Base-by-base conservation (phyloP, 2,888 invertebrate genomes). In the Dolichopus griseipennis region DNA sequence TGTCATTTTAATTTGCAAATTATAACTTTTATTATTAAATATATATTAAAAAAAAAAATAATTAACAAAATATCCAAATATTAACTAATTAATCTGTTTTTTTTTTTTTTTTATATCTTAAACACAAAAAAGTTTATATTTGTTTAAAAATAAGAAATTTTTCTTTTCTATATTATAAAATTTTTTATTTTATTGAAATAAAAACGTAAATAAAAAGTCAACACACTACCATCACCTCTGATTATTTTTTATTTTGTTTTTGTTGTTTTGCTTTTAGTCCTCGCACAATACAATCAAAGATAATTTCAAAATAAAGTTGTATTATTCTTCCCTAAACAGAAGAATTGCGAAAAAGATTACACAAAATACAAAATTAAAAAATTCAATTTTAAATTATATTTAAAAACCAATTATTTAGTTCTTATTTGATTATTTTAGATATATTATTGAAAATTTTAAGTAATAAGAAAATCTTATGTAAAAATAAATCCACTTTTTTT, bases 301-400 rank as follows among this genome's bases (percentile, higher is more conserved):
- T 52, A 6, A 52, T 52, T 18, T 52, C 52, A 52, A 52, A 52
- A 52, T 52, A 52, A 52, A 18, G 52, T 52, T 18, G 52, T 52
- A 52, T 52, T 52, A 27, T 52, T 52, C 52, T 52, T 52, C 52
- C 52, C 52, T 52, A 52, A 52, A 52, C 52, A 52, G 52, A 27
- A 27, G 27, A 52, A 52, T 52, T 52, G 15, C n/a, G 6, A n/a
- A 41, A n/a, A 41, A 52, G 15, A n/a, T 52, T 52, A 12, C 52
- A 52, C 15, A 52, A 18, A 52, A 52, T 52, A 52, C 15, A 9
- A 52, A 52, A 52, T 18, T n/a, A n/a, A n/a, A n/a, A n/a, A n/a
- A n/a, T 12, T 52, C 52, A 52, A 52, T 52, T 12, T n/a, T 52
- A 9, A 18, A 52, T 12, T 52, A 52, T 18, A 52, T 52, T 52